A percentile compares a stretch with the other conserved stretches of the same genome.
phyloP scores from a whole-genome alignment of 2,113 vertebrate genomes.

The Meleagris gallopavo region DNA sequence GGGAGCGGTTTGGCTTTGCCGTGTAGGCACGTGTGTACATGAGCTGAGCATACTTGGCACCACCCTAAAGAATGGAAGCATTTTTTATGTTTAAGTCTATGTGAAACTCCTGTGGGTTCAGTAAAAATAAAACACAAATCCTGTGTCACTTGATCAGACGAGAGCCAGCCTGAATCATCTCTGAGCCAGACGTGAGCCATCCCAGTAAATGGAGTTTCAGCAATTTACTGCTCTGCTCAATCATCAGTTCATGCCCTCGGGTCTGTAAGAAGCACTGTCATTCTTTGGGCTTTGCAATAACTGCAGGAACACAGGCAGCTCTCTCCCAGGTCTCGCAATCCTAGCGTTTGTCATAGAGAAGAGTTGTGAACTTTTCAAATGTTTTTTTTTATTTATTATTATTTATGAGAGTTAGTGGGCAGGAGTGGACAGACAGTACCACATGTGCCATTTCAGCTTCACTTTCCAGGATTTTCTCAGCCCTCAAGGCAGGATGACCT shows the following conservation, averaged over 20 bases:
- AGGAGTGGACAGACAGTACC: background rate
- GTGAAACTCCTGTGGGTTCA: background rate
- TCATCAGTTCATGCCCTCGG: background rate
- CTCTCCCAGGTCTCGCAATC: background rate
- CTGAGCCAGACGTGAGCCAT: background rate
- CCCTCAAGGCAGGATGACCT: background rate
- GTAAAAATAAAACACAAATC: background rate
- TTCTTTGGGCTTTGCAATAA: background rate
- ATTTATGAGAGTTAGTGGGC: background rate
- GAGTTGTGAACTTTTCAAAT: background rate
- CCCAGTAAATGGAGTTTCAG: background rate
- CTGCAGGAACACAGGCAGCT: background rate
- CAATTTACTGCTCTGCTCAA: background rate
- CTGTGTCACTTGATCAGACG: background rate
- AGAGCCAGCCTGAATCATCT: fast-evolving
- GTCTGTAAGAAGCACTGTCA: background rate
- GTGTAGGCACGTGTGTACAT: background rate
- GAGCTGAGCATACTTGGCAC: background rate
- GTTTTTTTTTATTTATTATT: background rate
- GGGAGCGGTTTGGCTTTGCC: background rate
- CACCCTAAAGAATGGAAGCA: background rate
- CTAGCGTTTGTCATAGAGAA: background rate
- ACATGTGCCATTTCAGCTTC: background rate
- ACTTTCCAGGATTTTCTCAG: background rate
- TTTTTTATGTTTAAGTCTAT: background rate